Evolutionary conservation across 2,797 vertebrate genomes (phyloP).

Genomic region (Cossypha heuglini): DNA sequence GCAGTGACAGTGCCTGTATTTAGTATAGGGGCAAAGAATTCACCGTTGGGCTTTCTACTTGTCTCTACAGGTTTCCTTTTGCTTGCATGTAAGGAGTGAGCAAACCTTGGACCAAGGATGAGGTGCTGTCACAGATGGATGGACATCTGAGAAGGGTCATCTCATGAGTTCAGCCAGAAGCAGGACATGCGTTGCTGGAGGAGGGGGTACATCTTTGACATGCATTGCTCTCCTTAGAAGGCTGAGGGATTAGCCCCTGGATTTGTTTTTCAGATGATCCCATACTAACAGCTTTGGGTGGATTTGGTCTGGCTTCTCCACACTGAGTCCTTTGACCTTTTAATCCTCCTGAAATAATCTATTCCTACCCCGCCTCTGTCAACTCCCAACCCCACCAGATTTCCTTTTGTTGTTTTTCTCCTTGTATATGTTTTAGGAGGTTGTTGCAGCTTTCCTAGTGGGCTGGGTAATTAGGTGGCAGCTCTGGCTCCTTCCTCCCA

Average conservation of each 20-base stretch:
- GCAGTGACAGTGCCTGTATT: background rate
- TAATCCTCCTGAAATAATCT: conserved; percentile 73
- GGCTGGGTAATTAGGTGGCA: background rate
- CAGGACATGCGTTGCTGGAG: background rate
- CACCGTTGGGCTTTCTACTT: background rate
- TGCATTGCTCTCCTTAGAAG: background rate
- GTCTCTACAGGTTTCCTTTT: background rate
- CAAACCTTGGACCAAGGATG: background rate
- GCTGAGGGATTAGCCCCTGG: conserved; percentile 58
- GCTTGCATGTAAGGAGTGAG: background rate
- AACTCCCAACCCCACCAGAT: background rate
- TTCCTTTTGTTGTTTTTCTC: conserved; percentile 20
- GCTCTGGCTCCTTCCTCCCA: background rate
- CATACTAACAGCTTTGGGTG: conserved; percentile 60
- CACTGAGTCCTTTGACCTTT: conserved; percentile 69
- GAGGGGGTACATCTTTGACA: background rate
- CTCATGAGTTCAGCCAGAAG: background rate
- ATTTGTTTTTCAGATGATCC: conserved; percentile 65
- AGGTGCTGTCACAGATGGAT: background rate
- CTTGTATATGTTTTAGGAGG: background rate
- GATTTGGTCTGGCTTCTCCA: conserved; percentile 49
- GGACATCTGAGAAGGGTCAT: background rate
- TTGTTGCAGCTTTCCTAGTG: background rate
- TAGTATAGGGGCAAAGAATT: background rate
- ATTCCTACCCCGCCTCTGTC: background rate